phyloP scores from a whole-genome alignment of 1,140 invertebrate species.

The Coelopa frigida region DNA sequence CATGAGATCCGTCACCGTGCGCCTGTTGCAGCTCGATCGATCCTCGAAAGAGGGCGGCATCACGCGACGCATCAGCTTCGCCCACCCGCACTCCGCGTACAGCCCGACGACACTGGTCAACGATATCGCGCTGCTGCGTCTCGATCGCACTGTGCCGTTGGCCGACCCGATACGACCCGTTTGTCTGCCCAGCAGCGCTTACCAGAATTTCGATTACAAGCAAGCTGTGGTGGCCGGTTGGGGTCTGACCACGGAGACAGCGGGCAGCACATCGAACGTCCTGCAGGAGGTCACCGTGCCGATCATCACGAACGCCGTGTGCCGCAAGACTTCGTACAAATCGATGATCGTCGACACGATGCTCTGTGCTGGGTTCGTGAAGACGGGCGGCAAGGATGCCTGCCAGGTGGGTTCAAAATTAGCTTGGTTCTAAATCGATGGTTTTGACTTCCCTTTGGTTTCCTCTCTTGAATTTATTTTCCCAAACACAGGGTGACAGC shows the following conservation, averaged over 20 bases:
- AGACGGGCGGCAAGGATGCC: slow-evolving; percentile 82
- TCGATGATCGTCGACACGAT: slow-evolving; percentile 85
- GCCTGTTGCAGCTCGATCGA: slow-evolving; percentile 66
- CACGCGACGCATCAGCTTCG: slow-evolving; percentile 20
- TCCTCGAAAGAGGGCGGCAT: slow-evolving; percentile 43
- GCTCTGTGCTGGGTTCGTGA: slow-evolving; percentile 80
- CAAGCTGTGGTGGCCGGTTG: slow-evolving; percentile 79
- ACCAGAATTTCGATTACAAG: slow-evolving; percentile 34
- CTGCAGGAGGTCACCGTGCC: slow-evolving; percentile 76
- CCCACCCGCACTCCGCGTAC: slow-evolving; percentile 27
- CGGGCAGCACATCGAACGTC: slow-evolving; percentile 75
- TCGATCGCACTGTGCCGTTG: slow-evolving; percentile 60
- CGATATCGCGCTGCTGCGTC: slow-evolving; percentile 63
- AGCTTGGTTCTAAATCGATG: background rate
- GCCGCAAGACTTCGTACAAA: slow-evolving; percentile 73
- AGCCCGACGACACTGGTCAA: slow-evolving; percentile 52
- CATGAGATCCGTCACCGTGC: slow-evolving; percentile 53
- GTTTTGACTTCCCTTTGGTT: background rate
- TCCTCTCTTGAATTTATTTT: background rate
- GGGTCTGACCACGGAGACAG: slow-evolving; percentile 77
- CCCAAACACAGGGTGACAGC: slow-evolving; percentile 45
- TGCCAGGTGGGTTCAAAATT: slow-evolving; percentile 61
- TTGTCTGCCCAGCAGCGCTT: slow-evolving; percentile 60
- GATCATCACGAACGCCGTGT: slow-evolving; percentile 86
- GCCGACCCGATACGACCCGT: slow-evolving; percentile 77